Evolutionary conservation across 2,113 vertebrate species (phyloP), one percentile per base, ranked within the genome.

Genomic region (Coracopsis vasa): DNA sequence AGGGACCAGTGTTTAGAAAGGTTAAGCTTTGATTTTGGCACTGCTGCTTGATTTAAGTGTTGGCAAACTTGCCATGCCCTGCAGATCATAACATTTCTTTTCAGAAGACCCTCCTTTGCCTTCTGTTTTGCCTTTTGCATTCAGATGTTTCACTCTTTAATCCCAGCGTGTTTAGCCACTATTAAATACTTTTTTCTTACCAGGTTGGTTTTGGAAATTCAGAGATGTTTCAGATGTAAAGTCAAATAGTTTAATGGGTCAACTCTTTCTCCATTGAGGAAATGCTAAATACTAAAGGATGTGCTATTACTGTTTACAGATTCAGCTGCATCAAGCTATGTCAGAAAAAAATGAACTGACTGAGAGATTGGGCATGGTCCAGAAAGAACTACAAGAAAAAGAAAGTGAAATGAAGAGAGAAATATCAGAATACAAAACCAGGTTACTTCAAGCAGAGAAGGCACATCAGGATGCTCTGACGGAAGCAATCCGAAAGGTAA

Each of bases 331-430:
- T 78, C 50, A 54, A 50, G 73, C 96, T 33, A 66, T 72, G 20
- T 85, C 88, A 60, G 97, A 98, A 94, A 98, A 97, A 41, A 78
- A 73, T 35, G 96, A 98, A 47, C 58, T 98, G 66, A 85, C 88
- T 71, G 87, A 69, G 58, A 96, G 61, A 42, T 67, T 98, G 66
- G 80, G 85, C 23, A 62, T 58, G 23, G 54, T 92, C 15, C 97
- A 97, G 81, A 97, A 95, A 92, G 96, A 92, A 90, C 65, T 98
- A 70, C 85, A 92, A 37, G 85, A 95, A 74, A 97, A 96, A 81
- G 77, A 96, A 80, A 44, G 65, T 94, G 96, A 97, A 95, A 84
- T 91, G 29, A 89, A 93, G 92, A 96, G 97, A 84, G 97, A 98
- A 94, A 90, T 97, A 78, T 91, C 67, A 39, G 93, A 90, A 15